Evolutionary conservation across 1,140 invertebrate species (phyloP).

Genomic region (Drosophila tropicalis): DNA sequence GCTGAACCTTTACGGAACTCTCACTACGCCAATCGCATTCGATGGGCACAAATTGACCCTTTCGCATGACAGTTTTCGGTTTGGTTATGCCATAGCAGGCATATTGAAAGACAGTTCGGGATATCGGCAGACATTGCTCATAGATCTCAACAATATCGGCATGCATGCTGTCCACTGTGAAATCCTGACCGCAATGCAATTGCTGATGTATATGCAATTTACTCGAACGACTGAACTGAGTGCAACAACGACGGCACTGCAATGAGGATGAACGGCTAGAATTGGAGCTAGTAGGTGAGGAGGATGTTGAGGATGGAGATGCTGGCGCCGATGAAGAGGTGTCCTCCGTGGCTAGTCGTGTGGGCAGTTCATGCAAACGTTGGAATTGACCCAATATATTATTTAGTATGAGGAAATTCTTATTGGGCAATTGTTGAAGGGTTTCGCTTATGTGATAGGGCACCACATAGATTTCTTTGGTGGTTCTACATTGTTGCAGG

Average conservation of each 20-base stretch:
- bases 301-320: background rate
- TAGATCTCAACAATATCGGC: conserved; percentile 68
- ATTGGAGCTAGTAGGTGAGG: background rate
- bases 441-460: conserved; percentile 66
- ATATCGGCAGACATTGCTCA: conserved; percentile 67
- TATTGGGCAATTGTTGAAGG: conserved; percentile 53
- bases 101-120: conserved; percentile 53
- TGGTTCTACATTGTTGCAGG: conserved; percentile 58
- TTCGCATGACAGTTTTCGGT: conserved; percentile 56
- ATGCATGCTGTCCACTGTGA: conserved; percentile 63
- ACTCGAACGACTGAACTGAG: conserved; percentile 40
- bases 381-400: conserved; percentile 58
- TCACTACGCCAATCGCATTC: conserved; percentile 66
- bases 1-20: conserved; percentile 60
- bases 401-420: conserved; percentile 65
- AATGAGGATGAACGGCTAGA: conserved; percentile 9
- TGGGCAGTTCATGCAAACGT: conserved; percentile 54
- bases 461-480: conserved; percentile 64
- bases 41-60: conserved; percentile 65
- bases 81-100: conserved; percentile 67
- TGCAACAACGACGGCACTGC: conserved; percentile 49
- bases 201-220: conserved; percentile 61
- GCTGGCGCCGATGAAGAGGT: background rate
- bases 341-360: conserved; percentile 3
- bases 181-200: conserved; percentile 62